These are phyloP conservation scores for Cyanoramphus novaezelandiae DNA, from an alignment of 2,113 vertebrate genomes.

Conservation along the genomic window DNA sequence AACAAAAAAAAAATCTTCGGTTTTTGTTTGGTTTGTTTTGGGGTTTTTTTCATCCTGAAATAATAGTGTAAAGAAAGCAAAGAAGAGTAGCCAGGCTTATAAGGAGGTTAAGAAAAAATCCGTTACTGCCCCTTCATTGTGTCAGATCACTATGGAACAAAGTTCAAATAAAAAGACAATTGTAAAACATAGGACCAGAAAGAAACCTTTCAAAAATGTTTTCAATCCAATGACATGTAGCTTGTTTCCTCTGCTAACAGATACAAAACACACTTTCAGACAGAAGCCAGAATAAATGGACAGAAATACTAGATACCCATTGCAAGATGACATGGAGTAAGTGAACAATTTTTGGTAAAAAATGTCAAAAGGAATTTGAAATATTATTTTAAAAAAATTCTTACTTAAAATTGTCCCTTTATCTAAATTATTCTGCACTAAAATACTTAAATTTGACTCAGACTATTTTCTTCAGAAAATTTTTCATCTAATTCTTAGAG, in stretches of 20 bases:
- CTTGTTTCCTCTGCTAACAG: not conserved
- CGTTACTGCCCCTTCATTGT: not conserved
- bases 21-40: not conserved
- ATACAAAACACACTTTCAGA: not conserved
- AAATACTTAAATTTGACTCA: not conserved
- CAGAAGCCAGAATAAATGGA: not conserved
- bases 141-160: not conserved
- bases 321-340: not conserved
- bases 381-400: not conserved
- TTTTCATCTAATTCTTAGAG: not conserved
- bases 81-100: not conserved
- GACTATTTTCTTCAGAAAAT: fast-evolving
- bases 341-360: not conserved
- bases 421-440: not conserved
- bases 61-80: not conserved
- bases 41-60: not conserved
- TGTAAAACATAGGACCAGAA: not conserved
- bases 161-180: not conserved
- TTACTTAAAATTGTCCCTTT: not conserved
- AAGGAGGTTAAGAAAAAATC: not conserved
- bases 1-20: too few relatives aligned
- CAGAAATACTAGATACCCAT: not conserved
- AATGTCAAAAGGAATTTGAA: not conserved
- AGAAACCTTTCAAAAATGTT: not conserved
- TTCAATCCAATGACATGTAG: not conserved